These are phyloP conservation scores for Murina feae DNA, from an alignment of 2,113 vertebrate genomes.

Conservation along the genomic window DNA sequence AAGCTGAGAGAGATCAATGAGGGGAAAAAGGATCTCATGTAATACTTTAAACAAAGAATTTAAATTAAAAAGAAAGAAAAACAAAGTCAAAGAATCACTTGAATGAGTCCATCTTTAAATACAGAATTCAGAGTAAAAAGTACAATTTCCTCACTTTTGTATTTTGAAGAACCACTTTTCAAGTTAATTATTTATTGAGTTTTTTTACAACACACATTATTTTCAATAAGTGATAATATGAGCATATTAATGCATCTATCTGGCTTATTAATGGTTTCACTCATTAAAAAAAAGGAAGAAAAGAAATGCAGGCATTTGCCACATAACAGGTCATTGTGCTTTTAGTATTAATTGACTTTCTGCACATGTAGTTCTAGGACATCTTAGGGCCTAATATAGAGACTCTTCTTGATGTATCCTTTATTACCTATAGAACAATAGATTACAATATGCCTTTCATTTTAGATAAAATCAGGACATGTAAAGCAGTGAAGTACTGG, in stretches of 20 bases:
- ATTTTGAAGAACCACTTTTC: not conserved
- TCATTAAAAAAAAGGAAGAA: not conserved
- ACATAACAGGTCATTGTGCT: slow-evolving; percentile 21
- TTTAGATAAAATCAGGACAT: slow-evolving; percentile 16
- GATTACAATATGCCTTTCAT: not conserved
- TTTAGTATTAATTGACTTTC: slow-evolving; percentile 28
- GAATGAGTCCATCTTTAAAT: slow-evolving; percentile 16
- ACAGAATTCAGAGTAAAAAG: not conserved
- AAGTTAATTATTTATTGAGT: slow-evolving; percentile 5
- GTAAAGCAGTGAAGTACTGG: not conserved
- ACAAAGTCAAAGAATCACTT: not conserved
- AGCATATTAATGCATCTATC: not conserved
- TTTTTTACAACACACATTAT: slow-evolving; percentile 2
- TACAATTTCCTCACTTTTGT: not conserved
- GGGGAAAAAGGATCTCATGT: no score
- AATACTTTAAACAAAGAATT: no score
- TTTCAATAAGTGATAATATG: not conserved
- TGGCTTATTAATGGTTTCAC: not conserved
- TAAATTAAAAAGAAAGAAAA: no score
- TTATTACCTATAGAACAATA: slow-evolving; percentile 40
- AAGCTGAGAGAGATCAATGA: not conserved
- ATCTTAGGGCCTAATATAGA: not conserved
- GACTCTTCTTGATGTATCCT: slow-evolving; percentile 10
- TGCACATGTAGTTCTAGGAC: slow-evolving; percentile 4
- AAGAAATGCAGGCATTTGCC: slow-evolving; percentile 5